phyloP scores from a whole-genome alignment of 1,140 invertebrate species.

The Phymastichus coffea region DNA sequence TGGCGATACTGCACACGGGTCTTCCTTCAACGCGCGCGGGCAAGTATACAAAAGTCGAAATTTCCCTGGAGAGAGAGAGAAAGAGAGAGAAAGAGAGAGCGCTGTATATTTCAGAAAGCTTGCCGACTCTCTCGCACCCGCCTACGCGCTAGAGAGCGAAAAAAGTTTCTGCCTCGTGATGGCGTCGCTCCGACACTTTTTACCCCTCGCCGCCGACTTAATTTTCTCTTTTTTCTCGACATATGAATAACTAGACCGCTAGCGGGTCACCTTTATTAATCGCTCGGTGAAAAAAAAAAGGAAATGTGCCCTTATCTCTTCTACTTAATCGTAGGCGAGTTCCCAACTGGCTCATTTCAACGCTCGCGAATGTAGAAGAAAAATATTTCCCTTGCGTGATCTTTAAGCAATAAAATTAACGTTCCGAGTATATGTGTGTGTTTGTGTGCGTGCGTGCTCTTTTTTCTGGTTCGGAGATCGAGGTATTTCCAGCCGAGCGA shows the following conservation, averaged over 20 bases:
- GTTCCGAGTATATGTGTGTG: too few species aligned
- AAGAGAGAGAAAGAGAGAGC: conserved; percentile 27
- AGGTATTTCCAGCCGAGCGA: conserved; percentile 16
- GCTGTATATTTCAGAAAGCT: conserved; percentile 37
- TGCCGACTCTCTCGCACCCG: not conserved
- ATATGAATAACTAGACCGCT: too few species aligned
- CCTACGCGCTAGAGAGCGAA: too few species aligned
- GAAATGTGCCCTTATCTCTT: too few species aligned
- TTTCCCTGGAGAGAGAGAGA: too few species aligned
- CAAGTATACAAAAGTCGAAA: conserved; percentile 41
- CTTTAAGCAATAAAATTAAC: conserved; percentile 47
- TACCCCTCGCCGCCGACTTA: not conserved
- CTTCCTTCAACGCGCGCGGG: conserved; percentile 1
- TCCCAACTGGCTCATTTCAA: not conserved
- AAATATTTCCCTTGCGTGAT: conserved; percentile 30
- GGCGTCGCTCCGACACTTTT: conserved; percentile 21
- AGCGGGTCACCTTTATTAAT: too few species aligned
- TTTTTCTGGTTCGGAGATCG: conserved; percentile 12
- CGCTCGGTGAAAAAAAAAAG: too few species aligned
- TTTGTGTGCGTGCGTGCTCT: too few species aligned
- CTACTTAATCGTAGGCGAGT: not conserved
- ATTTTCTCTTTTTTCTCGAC: not conserved
- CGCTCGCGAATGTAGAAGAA: too few species aligned
- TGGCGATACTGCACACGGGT: conserved; percentile 1
- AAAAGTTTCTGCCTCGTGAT: conserved; percentile 35